phyloP scores from a whole-genome alignment of 2,888 invertebrate genomes.

The Aleiodes leptofemur region DNA sequence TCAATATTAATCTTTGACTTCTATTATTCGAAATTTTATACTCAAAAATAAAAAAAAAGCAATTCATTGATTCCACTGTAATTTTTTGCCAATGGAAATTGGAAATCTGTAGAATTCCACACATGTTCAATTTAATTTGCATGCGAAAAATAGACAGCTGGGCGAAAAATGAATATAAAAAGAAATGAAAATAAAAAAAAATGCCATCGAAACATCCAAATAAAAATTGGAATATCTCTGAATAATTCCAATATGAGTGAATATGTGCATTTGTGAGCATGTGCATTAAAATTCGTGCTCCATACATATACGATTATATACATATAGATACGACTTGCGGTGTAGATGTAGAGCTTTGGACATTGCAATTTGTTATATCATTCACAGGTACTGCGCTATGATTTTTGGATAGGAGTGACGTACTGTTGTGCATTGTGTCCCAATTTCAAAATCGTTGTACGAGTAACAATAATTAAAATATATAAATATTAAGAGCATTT shows the following conservation, averaged over 20 bases:
- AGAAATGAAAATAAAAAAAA: not conserved
- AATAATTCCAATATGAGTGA: conserved; percentile 37
- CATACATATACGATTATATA: conserved; percentile 19
- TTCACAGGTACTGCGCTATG: conserved; percentile 16
- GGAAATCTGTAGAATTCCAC: not conserved
- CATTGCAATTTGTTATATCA: conserved; percentile 11
- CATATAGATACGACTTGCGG: conserved; percentile 15
- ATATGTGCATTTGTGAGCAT: conserved; percentile 41
- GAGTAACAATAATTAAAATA: too few relatives aligned
- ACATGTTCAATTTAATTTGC: conserved; percentile 21
- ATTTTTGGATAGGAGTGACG: not conserved
- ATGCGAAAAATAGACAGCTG: not conserved
- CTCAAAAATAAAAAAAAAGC: too few relatives aligned
- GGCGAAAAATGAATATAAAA: not conserved
- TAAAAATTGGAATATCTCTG: conserved; percentile 31
- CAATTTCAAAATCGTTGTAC: too few relatives aligned
- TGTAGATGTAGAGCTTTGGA: conserved; percentile 3
- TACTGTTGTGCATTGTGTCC: too few relatives aligned
- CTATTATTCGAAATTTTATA: too few relatives aligned
- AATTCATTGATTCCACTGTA: too few relatives aligned
- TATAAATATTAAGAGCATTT: too few relatives aligned
- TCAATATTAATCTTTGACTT: too few relatives aligned
- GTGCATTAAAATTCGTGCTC: conserved; percentile 43
- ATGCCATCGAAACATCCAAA: conserved; percentile 16
- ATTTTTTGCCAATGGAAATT: too few relatives aligned